A percentile compares a stretch with the other conserved stretches of the same genome.
These are phyloP conservation scores for Acrocephalus kingi DNA, from an alignment of 2,113 vertebrate species.

Conservation along the genomic window DNA sequence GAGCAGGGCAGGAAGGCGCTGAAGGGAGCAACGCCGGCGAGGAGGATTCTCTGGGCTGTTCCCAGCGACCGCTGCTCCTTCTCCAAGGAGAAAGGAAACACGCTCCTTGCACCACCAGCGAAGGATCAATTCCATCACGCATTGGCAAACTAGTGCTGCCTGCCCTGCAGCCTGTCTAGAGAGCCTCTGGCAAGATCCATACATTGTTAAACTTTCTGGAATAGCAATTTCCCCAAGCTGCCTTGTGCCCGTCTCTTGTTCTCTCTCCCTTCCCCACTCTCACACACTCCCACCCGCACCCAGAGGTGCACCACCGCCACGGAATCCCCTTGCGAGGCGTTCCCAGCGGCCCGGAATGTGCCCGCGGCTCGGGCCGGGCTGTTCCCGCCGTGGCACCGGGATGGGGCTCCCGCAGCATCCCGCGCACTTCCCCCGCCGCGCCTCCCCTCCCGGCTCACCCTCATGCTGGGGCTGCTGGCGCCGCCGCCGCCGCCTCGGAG, in stretches of 20 bases:
- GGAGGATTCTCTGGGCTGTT: neutral
- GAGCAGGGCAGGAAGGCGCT: neutral
- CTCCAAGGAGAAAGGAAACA: neutral
- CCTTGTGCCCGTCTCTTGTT: neutral
- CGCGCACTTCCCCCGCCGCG: neutral
- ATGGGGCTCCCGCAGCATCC: neutral
- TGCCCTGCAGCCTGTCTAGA: fast-evolving
- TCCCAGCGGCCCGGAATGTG: neutral
- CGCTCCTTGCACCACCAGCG: neutral
- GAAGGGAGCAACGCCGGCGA: fast-evolving
- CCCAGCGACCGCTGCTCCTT: neutral
- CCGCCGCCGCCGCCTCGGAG: neutral
- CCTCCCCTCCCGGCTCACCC: neutral
- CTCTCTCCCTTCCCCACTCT: neutral
- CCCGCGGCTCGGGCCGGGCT: neutral
- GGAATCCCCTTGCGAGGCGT: neutral
- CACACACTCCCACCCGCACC: neutral
- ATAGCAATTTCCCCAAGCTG: neutral
- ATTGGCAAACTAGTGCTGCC: neutral
- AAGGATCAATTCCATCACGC: neutral
- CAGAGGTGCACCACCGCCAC: neutral
- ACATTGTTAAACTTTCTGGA: neutral
- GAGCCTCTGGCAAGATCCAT: neutral
- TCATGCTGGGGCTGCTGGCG: neutral
- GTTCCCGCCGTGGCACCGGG: neutral